Percentiles rank a stretch among this genome's conserved stretches.
Evolutionary conservation across 2,888 invertebrate genomes (phyloP).

Genomic region (Lasius fuliginosus): DNA sequence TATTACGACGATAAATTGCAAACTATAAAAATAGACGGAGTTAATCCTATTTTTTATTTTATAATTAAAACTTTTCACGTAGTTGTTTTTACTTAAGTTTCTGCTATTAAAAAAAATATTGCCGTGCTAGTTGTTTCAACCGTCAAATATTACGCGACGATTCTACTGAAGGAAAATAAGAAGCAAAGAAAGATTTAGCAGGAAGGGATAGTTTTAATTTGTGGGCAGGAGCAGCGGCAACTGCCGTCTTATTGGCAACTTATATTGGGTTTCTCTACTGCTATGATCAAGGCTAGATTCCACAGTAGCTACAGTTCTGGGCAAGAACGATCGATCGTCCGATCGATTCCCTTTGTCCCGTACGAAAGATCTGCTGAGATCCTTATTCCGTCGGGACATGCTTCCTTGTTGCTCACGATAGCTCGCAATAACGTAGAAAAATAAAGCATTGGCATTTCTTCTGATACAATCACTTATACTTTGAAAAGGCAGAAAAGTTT

Average conservation of each 20-base stretch:
- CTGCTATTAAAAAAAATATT: slow-evolving; percentile 36
- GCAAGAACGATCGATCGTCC: slow-evolving; percentile 66
- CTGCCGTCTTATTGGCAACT: slow-evolving; percentile 72
- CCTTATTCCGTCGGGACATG: slow-evolving; percentile 51
- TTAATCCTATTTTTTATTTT: neutral
- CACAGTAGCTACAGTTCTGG: slow-evolving; percentile 41
- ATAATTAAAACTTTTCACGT: slow-evolving; percentile 23
- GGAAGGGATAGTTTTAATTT: slow-evolving; percentile 71
- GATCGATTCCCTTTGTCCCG: slow-evolving; percentile 68
- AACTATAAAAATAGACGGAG: neutral
- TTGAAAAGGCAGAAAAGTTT: slow-evolving; percentile 63
- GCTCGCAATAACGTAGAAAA: slow-evolving; percentile 73
- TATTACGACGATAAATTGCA: neutral
- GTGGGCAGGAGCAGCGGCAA: slow-evolving; percentile 66
- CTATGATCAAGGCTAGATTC: slow-evolving; percentile 56
- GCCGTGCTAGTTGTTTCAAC: slow-evolving; percentile 27
- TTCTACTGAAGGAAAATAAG: slow-evolving; percentile 15
- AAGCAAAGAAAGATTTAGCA: slow-evolving; percentile 7
- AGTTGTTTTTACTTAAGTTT: slow-evolving; percentile 22
- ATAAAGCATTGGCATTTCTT: slow-evolving; percentile 72
- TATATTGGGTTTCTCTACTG: slow-evolving; percentile 65
- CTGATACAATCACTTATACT: slow-evolving; percentile 69
- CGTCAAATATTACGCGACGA: slow-evolving; percentile 33
- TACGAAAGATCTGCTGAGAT: slow-evolving; percentile 57
- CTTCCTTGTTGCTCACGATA: slow-evolving; percentile 64